Percentiles rank a stretch among this genome's conserved stretches.
phyloP scores from a whole-genome alignment of 2,888 invertebrate genomes.

The Pseudoips prasinana region DNA sequence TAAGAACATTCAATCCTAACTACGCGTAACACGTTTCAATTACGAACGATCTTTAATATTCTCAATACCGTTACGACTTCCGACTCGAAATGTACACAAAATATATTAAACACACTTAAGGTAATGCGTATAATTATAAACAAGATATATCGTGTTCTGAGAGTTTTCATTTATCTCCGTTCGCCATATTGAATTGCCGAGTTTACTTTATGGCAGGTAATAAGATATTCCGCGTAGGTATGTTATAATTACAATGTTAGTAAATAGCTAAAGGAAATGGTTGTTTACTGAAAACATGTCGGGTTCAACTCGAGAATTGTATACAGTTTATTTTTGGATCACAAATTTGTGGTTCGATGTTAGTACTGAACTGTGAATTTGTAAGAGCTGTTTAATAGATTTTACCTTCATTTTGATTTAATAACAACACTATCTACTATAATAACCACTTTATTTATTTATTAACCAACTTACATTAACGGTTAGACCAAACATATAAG shows the following conservation, averaged over 20 bases:
- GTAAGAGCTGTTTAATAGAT: too few species aligned
- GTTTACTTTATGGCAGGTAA: constrained; percentile 1
- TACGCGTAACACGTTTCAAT: too few species aligned
- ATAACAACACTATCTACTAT: not conserved
- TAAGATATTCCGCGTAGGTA: constrained; percentile 2
- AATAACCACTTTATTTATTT: too few species aligned
- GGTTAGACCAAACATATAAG: too few species aligned
- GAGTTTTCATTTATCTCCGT: not conserved
- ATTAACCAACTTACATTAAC: too few species aligned
- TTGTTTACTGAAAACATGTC: constrained; percentile 9
- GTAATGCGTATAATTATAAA: too few species aligned
- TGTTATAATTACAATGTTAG: constrained; percentile 23
- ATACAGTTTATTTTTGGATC: constrained; percentile 13
- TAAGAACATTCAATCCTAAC: too few species aligned
- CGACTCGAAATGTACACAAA: too few species aligned
- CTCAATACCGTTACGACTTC: too few species aligned
- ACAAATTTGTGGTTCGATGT: not conserved
- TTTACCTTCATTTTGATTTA: constrained; percentile 1
- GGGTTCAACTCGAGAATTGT: constrained; percentile 8
- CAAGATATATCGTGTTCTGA: too few species aligned
- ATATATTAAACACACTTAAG: too few species aligned
- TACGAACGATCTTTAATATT: too few species aligned
- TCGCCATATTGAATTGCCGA: constrained; percentile 8
- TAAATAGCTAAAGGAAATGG: constrained; percentile 28
- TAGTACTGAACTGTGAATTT: not conserved